These are phyloP conservation scores for Turritopsis rubra DNA, from an alignment of 30 jellyfish, hydroid and myxozoan species.

Conservation along the genomic window DNA sequence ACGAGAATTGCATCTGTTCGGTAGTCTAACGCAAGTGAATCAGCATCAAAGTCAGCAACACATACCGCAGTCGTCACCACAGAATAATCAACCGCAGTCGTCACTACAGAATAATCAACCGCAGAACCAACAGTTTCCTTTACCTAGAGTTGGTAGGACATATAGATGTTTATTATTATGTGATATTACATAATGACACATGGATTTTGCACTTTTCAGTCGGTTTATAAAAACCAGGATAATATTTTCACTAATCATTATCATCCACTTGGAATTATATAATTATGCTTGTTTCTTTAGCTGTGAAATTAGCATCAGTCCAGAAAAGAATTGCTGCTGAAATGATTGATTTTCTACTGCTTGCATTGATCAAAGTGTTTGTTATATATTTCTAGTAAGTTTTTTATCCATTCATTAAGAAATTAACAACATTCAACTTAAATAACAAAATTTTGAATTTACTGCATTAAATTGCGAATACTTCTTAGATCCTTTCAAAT, in stretches of 20 bases:
- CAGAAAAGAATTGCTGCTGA: conserved; percentile 82
- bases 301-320: conserved; percentile 50
- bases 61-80: not conserved
- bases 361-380: conserved; percentile 53
- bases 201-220: not conserved
- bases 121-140: not conserved
- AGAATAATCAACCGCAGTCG: conserved; percentile 10
- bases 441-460: no score
- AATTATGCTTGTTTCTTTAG: conserved; percentile 25
- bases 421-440: no score
- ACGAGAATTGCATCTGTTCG: not conserved
- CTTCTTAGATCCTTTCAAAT: no score
- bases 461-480: no score
- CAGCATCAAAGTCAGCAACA: not conserved
- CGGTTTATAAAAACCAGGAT: not conserved
- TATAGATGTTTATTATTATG: no score
- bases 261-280: not conserved
- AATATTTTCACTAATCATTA: not conserved
- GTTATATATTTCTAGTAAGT: conserved; percentile 56
- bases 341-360: conserved; percentile 56
- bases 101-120: no score
- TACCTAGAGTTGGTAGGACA: not conserved
- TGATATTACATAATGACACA: not conserved
- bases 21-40: not conserved
- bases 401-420: not conserved